Percentiles rank a stretch among this genome's conserved stretches.
Evolutionary conservation across 2,113 vertebrate genomes (phyloP).

Genomic region (Actenoides lindsayi): DNA sequence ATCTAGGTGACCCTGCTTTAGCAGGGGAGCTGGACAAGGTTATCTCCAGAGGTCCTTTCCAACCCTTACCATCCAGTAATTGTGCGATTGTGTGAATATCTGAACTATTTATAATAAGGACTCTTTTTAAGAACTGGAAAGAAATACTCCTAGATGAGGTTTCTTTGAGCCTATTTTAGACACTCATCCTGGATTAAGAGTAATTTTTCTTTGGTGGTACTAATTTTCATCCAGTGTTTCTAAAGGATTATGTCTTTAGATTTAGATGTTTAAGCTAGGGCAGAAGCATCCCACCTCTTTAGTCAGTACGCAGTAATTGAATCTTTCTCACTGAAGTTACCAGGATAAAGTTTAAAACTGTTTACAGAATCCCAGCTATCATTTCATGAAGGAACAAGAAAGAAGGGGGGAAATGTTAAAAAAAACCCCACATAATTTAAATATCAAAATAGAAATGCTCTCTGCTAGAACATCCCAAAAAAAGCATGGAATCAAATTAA

Average conservation of each 20-base stretch:
- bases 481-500: background rate
- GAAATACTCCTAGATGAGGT: background rate
- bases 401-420: background rate
- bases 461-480: background rate
- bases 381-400: background rate
- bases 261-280: background rate
- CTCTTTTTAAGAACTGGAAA: background rate
- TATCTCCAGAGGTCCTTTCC: too few relatives aligned
- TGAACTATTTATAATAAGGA: background rate
- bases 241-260: background rate
- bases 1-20: too few relatives aligned
- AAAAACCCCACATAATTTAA: background rate
- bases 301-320: background rate
- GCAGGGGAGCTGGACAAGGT: too few relatives aligned
- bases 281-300: background rate
- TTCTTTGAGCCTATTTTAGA: background rate
- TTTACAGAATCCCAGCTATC: background rate
- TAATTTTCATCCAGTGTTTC: accelerated
- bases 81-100: background rate
- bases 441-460: background rate
- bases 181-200: background rate
- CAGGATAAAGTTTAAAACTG: background rate
- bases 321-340: background rate
- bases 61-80: too few relatives aligned
- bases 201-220: background rate